Evolutionary conservation across 2,888 invertebrate genomes (phyloP), one percentile per base, ranked within the genome.

Genomic region (Athetis lepigone): DNA sequence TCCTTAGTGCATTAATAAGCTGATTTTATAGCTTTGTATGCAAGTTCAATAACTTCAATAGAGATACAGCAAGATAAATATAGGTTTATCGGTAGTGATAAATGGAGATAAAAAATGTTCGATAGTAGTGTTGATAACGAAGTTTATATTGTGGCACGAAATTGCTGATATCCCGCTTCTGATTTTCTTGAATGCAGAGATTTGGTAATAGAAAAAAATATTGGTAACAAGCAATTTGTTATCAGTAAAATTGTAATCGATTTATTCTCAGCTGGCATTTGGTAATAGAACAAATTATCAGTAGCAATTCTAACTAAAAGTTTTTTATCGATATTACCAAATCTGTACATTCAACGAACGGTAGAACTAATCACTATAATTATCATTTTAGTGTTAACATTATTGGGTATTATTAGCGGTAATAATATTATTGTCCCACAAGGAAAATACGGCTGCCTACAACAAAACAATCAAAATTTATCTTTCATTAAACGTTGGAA

Each of bases 31-130:
- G 50, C 58, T 40, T 19, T 45, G 19, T 58, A 40, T 42, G 54
- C 55, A 72, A 62, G 76, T 68, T 72, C 79, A 77, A 64, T 79
- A 79, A 76, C 80, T 76, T 76, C 57, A 60, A 61, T 51, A 45
- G 16, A 64, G 80, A 76, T 79, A 77, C 47, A 33, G 18, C n/a
- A 11, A 47, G 67, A 76, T 76, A 72, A 79, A 59, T 54, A 45
- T 47, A 52, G 60, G 58, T 56, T 43, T 49, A 70, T 62, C 71
- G 71, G 56, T 52, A 47, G 50, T n/a, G 49, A 59, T 68, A 68
- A 46, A 8, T 43, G 11, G 0, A 39, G 47, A 74, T 69, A 59
- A 29, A 59, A 69, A 42, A 29, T 55, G 39, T 16, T 52, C 50
- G 70, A 70, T 75, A 47, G 70, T 54, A 27, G 37, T 47, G 45